phyloP scores from a whole-genome alignment of 2,113 vertebrate species.

The Otocyon megalotis region DNA sequence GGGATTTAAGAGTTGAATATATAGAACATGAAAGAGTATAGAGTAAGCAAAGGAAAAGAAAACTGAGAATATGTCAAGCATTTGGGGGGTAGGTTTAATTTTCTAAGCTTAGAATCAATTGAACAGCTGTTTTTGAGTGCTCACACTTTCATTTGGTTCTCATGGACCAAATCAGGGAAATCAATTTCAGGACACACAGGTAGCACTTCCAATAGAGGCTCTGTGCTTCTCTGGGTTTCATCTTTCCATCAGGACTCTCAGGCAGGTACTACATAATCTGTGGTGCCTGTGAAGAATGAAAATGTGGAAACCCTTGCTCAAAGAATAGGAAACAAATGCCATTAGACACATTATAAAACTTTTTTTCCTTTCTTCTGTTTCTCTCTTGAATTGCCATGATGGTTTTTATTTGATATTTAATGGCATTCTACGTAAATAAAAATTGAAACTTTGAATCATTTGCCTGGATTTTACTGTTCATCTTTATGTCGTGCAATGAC shows the following conservation, averaged over 20 bases:
- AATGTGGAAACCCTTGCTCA: neutral
- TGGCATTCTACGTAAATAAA: neutral
- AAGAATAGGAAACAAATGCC: neutral
- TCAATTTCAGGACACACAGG: conserved; percentile 29
- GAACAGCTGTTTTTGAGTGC: conserved; percentile 20
- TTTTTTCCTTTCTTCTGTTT: neutral
- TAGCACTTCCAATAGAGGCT: neutral
- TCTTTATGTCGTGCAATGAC: neutral
- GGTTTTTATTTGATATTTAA: conserved; percentile 40
- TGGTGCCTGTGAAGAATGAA: neutral
- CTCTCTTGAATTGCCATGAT: neutral
- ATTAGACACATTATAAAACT: neutral
- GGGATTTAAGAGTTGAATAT: neutral
- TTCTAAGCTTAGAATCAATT: conserved; percentile 19
- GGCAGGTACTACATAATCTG: neutral
- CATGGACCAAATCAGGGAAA: neutral
- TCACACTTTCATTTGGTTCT: neutral
- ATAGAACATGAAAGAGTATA: neutral
- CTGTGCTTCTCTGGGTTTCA: neutral
- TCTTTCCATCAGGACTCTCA: neutral
- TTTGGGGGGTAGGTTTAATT: conserved; percentile 10
- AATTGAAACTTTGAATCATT: neutral
- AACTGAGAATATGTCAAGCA: neutral
- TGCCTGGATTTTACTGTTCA: neutral
- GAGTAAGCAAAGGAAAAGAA: neutral